phyloP scores from a whole-genome alignment of 2,888 invertebrate species.

The Cantharis flavilabris region DNA sequence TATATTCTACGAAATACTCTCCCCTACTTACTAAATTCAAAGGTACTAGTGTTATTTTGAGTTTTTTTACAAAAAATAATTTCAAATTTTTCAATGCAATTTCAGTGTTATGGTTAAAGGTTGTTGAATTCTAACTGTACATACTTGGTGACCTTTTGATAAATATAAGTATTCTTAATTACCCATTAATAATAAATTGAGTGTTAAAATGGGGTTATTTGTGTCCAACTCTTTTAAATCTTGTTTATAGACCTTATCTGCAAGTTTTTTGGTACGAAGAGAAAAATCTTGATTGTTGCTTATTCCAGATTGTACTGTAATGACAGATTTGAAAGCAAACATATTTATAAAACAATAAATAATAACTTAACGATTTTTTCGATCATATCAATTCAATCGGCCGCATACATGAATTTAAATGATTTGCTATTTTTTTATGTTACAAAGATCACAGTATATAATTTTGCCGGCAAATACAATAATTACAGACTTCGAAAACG shows the following conservation, averaged over 20 bases:
- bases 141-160: background rate
- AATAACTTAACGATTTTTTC: background rate
- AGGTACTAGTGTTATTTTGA: too few species aligned
- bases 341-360: background rate
- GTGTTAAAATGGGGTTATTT: background rate
- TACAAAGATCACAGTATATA: background rate
- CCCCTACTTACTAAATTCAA: too few species aligned
- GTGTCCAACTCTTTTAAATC: background rate
- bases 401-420: background rate
- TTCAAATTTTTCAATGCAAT: background rate
- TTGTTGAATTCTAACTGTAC: background rate
- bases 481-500: background rate
- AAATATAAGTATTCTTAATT: background rate
- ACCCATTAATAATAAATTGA: background rate
- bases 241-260: background rate
- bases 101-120: background rate
- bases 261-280: background rate
- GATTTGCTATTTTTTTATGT: background rate
- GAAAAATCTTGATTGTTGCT: background rate
- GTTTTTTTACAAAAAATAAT: too few species aligned
- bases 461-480: background rate
- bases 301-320: background rate
- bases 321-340: background rate
- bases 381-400: background rate
- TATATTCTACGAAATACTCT: too few species aligned